These are phyloP conservation scores for Melopsittacus undulatus DNA, from an alignment of 2,797 vertebrate genomes.

Conservation along the genomic window DNA sequence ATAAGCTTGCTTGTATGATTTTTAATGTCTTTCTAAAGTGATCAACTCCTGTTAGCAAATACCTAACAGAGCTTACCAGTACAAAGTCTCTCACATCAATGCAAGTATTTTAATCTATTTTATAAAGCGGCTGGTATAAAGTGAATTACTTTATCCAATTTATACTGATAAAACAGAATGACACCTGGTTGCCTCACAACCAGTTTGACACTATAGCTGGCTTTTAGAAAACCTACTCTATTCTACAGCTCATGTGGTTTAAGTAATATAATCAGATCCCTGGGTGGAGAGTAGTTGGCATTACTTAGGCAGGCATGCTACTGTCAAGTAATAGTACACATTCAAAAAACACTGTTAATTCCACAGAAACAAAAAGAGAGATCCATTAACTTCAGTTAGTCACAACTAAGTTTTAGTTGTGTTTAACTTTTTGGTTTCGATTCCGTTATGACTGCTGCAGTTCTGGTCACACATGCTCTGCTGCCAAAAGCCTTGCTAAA, in stretches of 20 bases:
- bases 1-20: neutral
- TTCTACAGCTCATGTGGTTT: neutral
- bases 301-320: neutral
- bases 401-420: neutral
- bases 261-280: neutral
- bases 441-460: neutral
- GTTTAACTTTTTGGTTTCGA: neutral
- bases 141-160: neutral
- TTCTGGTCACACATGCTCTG: neutral
- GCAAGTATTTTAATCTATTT: neutral
- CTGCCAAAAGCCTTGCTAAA: neutral
- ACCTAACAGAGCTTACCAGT: neutral
- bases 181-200: neutral
- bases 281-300: neutral
- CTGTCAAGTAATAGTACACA: neutral
- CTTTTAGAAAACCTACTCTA: neutral
- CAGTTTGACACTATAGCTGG: fast-evolving
- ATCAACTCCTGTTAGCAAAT: neutral
- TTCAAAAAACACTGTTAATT: neutral
- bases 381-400: neutral
- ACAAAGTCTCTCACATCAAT: neutral
- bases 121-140: neutral
- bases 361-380: neutral
- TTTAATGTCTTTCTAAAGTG: neutral
- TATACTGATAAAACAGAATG: neutral